phyloP scores from a whole-genome alignment of 2,888 invertebrate species.

The Diplolepis rosae region DNA sequence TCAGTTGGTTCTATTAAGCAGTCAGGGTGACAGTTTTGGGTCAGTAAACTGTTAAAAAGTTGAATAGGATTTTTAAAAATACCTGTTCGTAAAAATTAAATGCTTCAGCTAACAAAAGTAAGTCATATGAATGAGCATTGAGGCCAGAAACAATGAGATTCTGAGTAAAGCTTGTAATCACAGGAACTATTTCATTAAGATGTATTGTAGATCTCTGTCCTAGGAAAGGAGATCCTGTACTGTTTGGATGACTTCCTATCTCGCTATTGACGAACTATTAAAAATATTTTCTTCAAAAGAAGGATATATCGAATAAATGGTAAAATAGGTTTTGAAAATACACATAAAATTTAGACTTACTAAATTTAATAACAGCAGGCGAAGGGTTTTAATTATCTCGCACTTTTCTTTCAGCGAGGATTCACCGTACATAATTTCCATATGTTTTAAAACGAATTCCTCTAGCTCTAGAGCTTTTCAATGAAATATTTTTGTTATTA shows the following conservation, averaged over 20 bases:
- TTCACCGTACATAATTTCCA: slow-evolving; percentile 63
- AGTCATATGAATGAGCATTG: slow-evolving; percentile 56
- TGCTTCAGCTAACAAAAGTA: slow-evolving; percentile 57
- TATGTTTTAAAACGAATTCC: slow-evolving; percentile 56
- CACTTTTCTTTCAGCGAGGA: slow-evolving; percentile 62
- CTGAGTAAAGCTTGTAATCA: slow-evolving; percentile 50
- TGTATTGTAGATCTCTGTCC: slow-evolving; percentile 54
- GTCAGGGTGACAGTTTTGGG: too few species aligned
- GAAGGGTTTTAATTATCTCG: slow-evolving; percentile 60
- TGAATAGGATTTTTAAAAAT: slow-evolving; percentile 20
- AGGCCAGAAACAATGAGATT: slow-evolving; percentile 61
- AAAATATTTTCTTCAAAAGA: not conserved
- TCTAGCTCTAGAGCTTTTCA: slow-evolving; percentile 57
- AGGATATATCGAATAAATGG: not conserved
- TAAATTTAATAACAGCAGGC: slow-evolving; percentile 59
- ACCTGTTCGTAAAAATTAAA: slow-evolving; percentile 66
- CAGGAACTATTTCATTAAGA: slow-evolving; percentile 52
- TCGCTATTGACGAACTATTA: slow-evolving; percentile 58
- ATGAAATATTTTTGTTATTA: not conserved
- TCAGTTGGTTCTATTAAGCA: not conserved
- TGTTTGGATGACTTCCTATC: slow-evolving; percentile 46
- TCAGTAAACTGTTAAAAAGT: too few species aligned
- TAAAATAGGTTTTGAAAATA: slow-evolving; percentile 10
- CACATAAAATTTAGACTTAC: slow-evolving; percentile 48
- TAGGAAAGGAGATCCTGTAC: slow-evolving; percentile 61